Evolutionary conservation across 2,113 vertebrate species (phyloP).

Genomic region (Canis aureus): DNA sequence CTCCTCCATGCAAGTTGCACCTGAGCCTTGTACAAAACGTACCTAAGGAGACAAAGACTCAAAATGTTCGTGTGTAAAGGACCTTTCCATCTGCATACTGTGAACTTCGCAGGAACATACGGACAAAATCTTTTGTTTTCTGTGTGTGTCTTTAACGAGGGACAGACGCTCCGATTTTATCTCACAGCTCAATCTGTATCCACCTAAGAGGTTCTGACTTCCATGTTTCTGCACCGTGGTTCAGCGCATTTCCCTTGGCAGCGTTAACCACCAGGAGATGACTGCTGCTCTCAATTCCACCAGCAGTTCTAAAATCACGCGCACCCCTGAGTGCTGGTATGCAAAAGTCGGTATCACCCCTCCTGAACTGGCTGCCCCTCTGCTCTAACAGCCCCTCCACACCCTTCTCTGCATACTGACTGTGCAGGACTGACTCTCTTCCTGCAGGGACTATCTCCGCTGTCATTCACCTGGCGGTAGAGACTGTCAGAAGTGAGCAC

Average conservation of each 20-base stretch:
- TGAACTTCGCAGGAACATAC: background rate
- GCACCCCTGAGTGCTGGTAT: background rate
- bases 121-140: conserved; percentile 29
- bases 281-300: background rate
- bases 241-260: background rate
- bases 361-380: fast-evolving
- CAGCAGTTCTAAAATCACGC: background rate
- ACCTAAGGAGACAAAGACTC: background rate
- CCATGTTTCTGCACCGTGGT: background rate
- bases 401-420: background rate
- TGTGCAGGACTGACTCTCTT: background rate
- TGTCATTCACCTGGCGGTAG: background rate
- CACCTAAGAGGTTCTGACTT: conserved; percentile 43
- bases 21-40: fast-evolving
- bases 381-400: background rate
- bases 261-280: background rate
- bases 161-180: background rate
- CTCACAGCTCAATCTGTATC: conserved; percentile 41
- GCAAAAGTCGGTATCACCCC: background rate
- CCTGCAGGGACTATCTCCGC: background rate
- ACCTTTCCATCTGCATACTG: background rate
- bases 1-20: background rate
- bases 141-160: background rate
- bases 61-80: background rate
- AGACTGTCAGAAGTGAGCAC: conserved; percentile 14